phyloP scores from a whole-genome alignment of 2,888 invertebrate species.

The Drosophila lacicola region DNA sequence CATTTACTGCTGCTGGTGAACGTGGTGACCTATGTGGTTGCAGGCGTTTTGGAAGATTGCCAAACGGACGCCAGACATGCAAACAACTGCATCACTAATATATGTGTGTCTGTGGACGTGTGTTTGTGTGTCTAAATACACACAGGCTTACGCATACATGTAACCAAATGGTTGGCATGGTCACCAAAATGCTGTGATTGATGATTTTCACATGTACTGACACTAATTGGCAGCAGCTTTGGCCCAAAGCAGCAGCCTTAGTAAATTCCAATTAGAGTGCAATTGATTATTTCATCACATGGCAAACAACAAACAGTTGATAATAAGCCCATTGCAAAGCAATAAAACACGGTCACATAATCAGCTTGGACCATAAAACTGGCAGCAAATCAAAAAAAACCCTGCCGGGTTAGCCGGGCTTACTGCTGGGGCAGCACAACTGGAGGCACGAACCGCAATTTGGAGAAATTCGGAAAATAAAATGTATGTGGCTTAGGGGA shows the following conservation, averaged over 20 bases:
- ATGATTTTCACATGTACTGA: conserved; percentile 27
- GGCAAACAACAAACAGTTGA: conserved; percentile 37
- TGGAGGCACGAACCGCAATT: conserved; percentile 64
- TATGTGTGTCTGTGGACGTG: neutral
- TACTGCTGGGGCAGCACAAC: conserved; percentile 3
- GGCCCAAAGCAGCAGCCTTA: conserved; percentile 17
- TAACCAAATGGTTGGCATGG: conserved; percentile 23
- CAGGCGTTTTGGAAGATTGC: conserved; percentile 63
- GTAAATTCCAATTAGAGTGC: conserved; percentile 43
- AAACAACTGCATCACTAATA: conserved; percentile 29
- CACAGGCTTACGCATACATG: conserved; percentile 1
- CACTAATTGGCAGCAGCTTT: conserved; percentile 28
- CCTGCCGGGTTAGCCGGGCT: neutral
- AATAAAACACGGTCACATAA: conserved; percentile 65
- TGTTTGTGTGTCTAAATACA: neutral
- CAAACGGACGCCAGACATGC: conserved; percentile 54
- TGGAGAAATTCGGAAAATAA: conserved; percentile 55
- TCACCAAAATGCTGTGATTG: conserved; percentile 31
- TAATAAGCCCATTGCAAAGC: conserved; percentile 65
- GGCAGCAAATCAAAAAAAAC: conserved; percentile 43
- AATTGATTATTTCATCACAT: conserved; percentile 44
- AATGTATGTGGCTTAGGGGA: conserved; percentile 77
- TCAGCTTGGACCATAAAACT: conserved; percentile 56
- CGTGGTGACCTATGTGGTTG: conserved; percentile 54
- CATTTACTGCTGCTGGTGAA: conserved; percentile 33